These are phyloP conservation scores for Ophioninae sp. DNA, from an alignment of 2,888 invertebrate genomes.

Conservation along the genomic window DNA sequence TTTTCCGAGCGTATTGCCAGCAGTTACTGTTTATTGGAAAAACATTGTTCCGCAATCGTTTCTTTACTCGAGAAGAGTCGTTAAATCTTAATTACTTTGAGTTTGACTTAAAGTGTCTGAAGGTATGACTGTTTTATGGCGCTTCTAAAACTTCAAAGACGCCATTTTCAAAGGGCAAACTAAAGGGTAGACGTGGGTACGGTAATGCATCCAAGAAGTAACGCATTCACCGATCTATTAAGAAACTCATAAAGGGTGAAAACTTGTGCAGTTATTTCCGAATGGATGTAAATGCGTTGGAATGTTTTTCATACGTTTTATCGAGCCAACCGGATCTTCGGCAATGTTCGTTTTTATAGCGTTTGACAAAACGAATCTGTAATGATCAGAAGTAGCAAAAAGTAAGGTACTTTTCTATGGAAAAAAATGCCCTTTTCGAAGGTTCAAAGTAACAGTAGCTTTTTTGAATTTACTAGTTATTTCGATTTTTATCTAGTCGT, in stretches of 20 bases:
- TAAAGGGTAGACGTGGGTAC: neutral
- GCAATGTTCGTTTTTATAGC: neutral
- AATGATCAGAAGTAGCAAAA: neutral
- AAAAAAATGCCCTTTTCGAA: neutral
- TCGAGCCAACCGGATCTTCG: neutral
- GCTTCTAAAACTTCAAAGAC: neutral
- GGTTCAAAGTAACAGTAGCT: no score
- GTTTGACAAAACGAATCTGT: neutral
- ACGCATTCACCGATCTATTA: slow-evolving; percentile 15
- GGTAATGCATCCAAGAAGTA: neutral
- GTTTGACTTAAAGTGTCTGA: neutral
- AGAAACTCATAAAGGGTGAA: neutral
- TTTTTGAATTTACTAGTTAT: no score
- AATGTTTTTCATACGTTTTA: slow-evolving; percentile 4
- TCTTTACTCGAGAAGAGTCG: neutral
- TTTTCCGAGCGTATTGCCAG: neutral
- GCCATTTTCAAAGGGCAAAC: neutral
- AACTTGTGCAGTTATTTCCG: neutral
- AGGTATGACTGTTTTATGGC: neutral
- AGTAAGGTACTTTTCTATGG: neutral
- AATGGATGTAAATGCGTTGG: neutral
- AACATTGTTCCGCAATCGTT: neutral
- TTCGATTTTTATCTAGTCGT: no score
- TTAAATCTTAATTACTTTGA: neutral
- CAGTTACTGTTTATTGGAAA: neutral